Evolutionary conservation across 2,888 invertebrate genomes (phyloP).

Genomic region (Aromia moschata): DNA sequence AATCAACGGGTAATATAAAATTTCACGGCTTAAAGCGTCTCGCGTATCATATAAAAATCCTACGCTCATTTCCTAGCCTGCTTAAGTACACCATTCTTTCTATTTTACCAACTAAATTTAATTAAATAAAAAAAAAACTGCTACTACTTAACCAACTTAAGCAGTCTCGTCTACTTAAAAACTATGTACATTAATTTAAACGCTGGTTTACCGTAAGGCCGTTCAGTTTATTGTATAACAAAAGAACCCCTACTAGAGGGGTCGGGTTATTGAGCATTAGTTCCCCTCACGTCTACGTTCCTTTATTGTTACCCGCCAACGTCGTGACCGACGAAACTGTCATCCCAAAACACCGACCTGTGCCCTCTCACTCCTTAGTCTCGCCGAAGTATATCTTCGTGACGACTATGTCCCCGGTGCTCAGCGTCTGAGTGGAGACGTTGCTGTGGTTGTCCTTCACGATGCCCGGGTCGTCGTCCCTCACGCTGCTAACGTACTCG

Average conservation of each 20-base stretch:
- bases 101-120: not conserved
- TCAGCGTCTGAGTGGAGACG: conserved; percentile 83
- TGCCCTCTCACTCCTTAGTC: conserved; percentile 43
- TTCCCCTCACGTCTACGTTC: conserved; percentile 28
- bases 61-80: too few relatives aligned
- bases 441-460: conserved; percentile 65
- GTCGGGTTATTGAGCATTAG: conserved; percentile 39
- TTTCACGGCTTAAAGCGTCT: not conserved
- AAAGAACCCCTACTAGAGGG: conserved; percentile 24
- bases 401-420: conserved; percentile 92
- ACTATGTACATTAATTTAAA: conserved; percentile 9
- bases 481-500: conserved; percentile 50
- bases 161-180: conserved; percentile 8
- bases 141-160: conserved; percentile 10
- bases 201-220: not conserved
- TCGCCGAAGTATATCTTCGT: conserved; percentile 75
- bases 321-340: conserved; percentile 10
- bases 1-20: conserved; percentile 5
- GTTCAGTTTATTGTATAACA: conserved; percentile 8
- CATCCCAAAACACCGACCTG: conserved; percentile 8
- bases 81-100: not conserved
- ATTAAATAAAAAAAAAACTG: conserved; percentile 3
- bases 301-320: conserved; percentile 29
- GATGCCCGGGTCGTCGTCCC: conserved; percentile 57
- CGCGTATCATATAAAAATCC: conserved; percentile 7